A percentile compares a stretch with the other conserved stretches of the same genome.
Conservation (phyloP, 2,797 vertebrate species). For the Crocodylus rhombifer region DNA sequence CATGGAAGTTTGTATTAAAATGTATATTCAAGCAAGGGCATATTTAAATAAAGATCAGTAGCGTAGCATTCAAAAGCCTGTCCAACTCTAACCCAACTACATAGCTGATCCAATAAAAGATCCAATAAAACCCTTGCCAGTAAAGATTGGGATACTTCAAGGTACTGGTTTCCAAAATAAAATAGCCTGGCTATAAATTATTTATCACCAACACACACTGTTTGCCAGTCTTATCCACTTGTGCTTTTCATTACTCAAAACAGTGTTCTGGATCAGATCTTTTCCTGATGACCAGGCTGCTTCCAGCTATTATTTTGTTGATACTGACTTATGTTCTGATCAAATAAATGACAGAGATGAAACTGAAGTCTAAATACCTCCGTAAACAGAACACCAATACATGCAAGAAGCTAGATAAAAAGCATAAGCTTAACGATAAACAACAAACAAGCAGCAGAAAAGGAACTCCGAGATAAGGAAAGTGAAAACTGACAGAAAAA, state of each 20-base stretch:
- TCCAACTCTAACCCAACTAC: too few relatives aligned
- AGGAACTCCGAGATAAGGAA: background rate
- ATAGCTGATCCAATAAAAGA: too few relatives aligned
- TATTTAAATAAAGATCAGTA: background rate
- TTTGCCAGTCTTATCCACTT: background rate
- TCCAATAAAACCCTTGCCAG: too few relatives aligned
- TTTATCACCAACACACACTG: background rate
- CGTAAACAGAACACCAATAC: background rate
- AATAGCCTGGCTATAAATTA: background rate
- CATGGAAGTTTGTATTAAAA: background rate
- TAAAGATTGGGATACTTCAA: background rate
- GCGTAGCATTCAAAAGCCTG: too few relatives aligned
- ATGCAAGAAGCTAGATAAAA: background rate
- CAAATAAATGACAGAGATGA: background rate
- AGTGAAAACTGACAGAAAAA: background rate
- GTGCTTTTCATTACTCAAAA: fast-evolving
- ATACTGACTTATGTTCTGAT: background rate
- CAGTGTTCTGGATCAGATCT: too few relatives aligned
- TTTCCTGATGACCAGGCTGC: background rate
- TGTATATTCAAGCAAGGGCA: background rate
- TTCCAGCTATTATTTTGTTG: background rate
- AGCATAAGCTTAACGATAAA: background rate
- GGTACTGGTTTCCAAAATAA: background rate
- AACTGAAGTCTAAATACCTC: background rate
- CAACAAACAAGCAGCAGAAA: too few relatives aligned